phyloP scores from a whole-genome alignment of 64 coral and sea anemone genomes.

The Actinia tenebrosa region DNA sequence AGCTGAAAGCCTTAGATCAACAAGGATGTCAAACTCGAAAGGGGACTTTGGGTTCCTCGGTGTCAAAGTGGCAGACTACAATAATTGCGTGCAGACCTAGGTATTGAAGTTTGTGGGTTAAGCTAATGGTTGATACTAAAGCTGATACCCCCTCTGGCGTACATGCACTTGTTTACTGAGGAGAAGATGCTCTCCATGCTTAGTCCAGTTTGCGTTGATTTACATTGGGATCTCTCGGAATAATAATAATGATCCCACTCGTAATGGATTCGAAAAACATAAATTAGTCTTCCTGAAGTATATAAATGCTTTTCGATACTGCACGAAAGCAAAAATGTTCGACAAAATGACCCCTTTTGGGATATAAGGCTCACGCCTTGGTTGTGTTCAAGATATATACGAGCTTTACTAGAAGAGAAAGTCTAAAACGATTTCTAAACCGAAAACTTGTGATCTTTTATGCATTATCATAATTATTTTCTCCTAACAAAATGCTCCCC shows the following conservation, averaged over 20 bases:
- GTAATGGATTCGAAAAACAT: neutral
- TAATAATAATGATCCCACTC: slow-evolving; percentile 1
- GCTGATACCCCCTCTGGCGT: neutral
- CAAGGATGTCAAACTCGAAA: neutral
- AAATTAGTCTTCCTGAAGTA: neutral
- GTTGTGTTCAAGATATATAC: neutral
- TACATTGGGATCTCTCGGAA: neutral
- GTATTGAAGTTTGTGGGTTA: neutral
- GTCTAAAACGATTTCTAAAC: neutral
- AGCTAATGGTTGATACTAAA: neutral
- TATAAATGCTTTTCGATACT: neutral
- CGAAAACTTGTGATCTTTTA: neutral
- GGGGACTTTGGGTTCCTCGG: neutral
- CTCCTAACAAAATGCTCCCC: neutral
- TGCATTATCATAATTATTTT: slow-evolving; percentile 16
- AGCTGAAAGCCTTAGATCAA: neutral
- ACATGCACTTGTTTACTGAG: neutral
- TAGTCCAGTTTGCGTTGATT: neutral
- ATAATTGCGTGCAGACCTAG: neutral
- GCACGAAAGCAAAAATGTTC: neutral
- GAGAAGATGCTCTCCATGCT: neutral
- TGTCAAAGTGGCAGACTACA: neutral
- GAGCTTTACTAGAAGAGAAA: neutral
- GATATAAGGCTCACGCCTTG: neutral
- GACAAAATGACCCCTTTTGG: neutral